These are phyloP conservation scores for Lycorma delicatula DNA, from an alignment of 1,140 invertebrate species.

Conservation along the genomic window DNA sequence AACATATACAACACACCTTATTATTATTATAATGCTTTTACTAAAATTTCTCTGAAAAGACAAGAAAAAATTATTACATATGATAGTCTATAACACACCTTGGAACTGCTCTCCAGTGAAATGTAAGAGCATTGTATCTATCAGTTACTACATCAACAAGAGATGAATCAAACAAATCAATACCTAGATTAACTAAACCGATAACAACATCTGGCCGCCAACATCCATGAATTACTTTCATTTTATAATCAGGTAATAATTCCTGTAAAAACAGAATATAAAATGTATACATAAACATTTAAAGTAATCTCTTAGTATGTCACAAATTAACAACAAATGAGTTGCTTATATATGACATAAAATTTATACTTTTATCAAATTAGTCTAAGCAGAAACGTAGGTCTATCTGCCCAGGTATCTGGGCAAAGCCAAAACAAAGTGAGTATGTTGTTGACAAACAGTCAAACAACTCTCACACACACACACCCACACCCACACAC, in stretches of 20 bases:
- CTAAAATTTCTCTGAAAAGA: too few species aligned
- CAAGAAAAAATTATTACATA: too few species aligned
- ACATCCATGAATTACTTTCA: constrained; percentile 53
- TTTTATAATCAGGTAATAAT: constrained; percentile 51
- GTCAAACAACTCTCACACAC: too few species aligned
- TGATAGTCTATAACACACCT: too few species aligned
- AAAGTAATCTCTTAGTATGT: too few species aligned
- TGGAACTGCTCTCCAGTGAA: constrained; percentile 34
- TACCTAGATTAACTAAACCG: constrained; percentile 52
- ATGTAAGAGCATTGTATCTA: constrained; percentile 47
- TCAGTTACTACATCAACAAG: constrained; percentile 55
- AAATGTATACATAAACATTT: not conserved
- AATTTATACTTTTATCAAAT: not conserved
- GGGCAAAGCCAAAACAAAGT: not conserved
- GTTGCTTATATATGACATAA: not conserved
- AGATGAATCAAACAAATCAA: constrained; percentile 71
- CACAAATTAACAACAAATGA: not conserved
- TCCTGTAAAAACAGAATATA: constrained; percentile 42
- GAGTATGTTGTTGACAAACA: not conserved
- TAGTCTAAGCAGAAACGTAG: not conserved
- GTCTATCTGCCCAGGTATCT: not conserved
- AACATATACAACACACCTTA: too few species aligned
- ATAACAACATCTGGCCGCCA: constrained; percentile 55
- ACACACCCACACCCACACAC: too few species aligned
- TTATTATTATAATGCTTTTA: too few species aligned